Conservation (phyloP, 2,113 vertebrate genomes). For the Dryoscopus gambensis region DNA sequence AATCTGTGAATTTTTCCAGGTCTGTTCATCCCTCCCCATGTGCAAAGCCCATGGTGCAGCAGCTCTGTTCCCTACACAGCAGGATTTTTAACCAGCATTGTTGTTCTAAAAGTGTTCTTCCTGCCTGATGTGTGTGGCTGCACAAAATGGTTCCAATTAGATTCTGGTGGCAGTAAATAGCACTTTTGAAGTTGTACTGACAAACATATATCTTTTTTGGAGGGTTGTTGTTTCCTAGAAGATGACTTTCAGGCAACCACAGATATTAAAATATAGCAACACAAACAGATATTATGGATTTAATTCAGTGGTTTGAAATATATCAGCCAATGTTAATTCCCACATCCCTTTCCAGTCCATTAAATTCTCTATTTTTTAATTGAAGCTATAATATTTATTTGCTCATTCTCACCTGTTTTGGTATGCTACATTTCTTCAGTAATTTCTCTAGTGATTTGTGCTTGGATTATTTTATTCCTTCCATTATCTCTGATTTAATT, state of each 20-base stretch:
- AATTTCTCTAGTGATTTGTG: conserved; percentile 76
- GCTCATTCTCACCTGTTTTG: conserved; percentile 70
- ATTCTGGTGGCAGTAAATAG: background rate
- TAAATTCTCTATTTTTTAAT: conserved; percentile 78
- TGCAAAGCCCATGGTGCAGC: background rate
- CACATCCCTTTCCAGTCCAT: conserved; percentile 72
- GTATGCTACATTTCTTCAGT: conserved; percentile 70
- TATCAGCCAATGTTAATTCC: conserved; percentile 68
- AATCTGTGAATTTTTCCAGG: background rate
- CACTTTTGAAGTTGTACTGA: conserved; percentile 38
- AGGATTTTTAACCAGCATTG: background rate
- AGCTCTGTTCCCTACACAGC: background rate
- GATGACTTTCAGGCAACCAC: conserved; percentile 59
- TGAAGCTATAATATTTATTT: conserved; percentile 80
- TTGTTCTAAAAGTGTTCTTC: background rate
- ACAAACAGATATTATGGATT: conserved; percentile 68
- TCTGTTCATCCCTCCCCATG: background rate
- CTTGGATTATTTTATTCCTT: conserved; percentile 62
- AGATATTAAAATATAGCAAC: conserved; percentile 62
- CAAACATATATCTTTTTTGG: background rate
- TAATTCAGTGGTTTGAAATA: conserved; percentile 69
- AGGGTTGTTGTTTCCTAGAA: conserved; percentile 32
- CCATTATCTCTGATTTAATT: conserved; percentile 64
- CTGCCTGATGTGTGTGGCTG: background rate
- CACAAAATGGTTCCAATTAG: background rate